Evolutionary conservation across 2,888 invertebrate species (phyloP), one percentile per base, ranked within the genome.

Genomic region (Epinotia bilunana): DNA sequence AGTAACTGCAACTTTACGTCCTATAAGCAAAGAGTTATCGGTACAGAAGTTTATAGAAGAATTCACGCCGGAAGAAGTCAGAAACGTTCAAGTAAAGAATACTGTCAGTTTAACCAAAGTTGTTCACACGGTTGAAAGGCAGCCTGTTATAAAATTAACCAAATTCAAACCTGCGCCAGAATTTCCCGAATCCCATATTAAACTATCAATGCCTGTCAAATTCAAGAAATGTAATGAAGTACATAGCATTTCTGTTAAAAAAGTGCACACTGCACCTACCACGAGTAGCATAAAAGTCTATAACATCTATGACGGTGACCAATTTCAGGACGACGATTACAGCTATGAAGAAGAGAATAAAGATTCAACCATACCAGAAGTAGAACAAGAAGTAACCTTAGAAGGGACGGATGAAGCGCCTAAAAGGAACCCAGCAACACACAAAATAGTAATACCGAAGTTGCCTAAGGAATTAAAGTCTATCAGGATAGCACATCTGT

Each of bases 31-130:
- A 0, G 81, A 84, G 2, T 33, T 88, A 1, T 92, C 92, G 0
- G 93, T 89, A 0, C 87, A 88, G 68, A 92, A 91, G 11, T 93
- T 91, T 55, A 83, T 92, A 1, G 92, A 93, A 76, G 91, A 83
- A 28, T 93, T 93, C 64, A 87, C 83, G 0, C 93, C 93, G 0
- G 91, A 91, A 5, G 72, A 84, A 3, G 20, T 63, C 0, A 81
- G 79, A 60, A 75, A 80, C 4, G 3, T 77, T 0, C 13, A 74
- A 2, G 69, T 82, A 0, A 69, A 79, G 0, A 76, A 78, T 0
- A 71, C 75, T 0, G 79, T 90, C 0, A 81, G 83, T 0, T 76
- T 91, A 0, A 88, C 81, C 71, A 18, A 77, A 2, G 80, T 85
- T 0, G 49, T 55, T 0, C 75, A 77, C 0, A 68, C 76, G 0